Percentiles rank a stretch among this genome's conserved stretches.
Evolutionary conservation across 2,888 invertebrate genomes (phyloP).

Genomic region (Dusona sp.): DNA sequence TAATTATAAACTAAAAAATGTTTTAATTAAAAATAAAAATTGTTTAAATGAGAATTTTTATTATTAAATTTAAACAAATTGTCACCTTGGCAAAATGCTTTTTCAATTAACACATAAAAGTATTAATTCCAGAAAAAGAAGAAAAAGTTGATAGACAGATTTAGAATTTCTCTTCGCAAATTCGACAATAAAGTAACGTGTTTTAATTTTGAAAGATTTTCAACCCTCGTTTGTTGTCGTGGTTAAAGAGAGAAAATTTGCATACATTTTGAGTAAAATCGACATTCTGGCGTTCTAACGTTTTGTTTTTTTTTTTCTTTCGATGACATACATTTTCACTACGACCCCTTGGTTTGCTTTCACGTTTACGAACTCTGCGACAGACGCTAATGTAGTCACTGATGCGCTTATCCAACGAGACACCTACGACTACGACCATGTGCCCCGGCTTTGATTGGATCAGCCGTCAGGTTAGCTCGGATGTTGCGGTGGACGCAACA

Average conservation of each 20-base stretch:
- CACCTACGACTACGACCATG: conserved; percentile 17
- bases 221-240: not conserved
- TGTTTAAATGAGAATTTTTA: too few species aligned
- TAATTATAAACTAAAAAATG: too few species aligned
- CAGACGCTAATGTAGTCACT: conserved; percentile 21
- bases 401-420: conserved; percentile 39
- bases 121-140: not conserved
- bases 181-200: not conserved
- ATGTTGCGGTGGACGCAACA: conserved; percentile 68
- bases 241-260: not conserved
- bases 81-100: too few species aligned
- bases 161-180: not conserved
- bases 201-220: not conserved
- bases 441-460: conserved; percentile 63
- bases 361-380: conserved; percentile 20
- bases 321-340: conserved; percentile 4
- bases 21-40: too few species aligned
- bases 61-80: too few species aligned
- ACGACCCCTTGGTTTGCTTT: conserved; percentile 18
- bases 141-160: not conserved
- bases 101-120: too few species aligned
- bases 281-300: not conserved
- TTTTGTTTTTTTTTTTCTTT: not conserved
- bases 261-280: not conserved
- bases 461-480: conserved; percentile 71